Evolutionary conservation across 2,888 invertebrate genomes (phyloP).

Genomic region (Epinotia nisella): DNA sequence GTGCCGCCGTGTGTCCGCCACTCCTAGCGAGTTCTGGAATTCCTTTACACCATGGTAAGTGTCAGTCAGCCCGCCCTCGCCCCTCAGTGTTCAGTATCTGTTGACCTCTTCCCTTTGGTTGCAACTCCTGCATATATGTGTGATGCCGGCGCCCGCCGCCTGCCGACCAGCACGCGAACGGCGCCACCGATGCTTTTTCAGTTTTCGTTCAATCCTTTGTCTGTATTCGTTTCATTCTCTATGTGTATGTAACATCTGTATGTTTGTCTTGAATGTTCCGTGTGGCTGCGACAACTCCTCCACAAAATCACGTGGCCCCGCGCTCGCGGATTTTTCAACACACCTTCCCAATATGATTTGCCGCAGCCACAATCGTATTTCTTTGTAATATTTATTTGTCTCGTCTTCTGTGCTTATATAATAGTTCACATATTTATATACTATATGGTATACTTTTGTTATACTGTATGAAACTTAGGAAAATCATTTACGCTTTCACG

Average conservation of each 20-base stretch:
- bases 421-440: conserved; percentile 74
- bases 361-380: conserved; percentile 78
- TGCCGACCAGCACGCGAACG: conserved; percentile 77
- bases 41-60: conserved; percentile 99
- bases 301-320: conserved; percentile 58
- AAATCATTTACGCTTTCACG: conserved; percentile 86
- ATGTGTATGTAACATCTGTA: conserved; percentile 86
- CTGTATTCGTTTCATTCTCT: conserved; percentile 85
- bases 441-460: conserved; percentile 77
- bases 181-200: conserved; percentile 80
- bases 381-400: conserved; percentile 82
- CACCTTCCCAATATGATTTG: conserved; percentile 67
- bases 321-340: conserved; percentile 49
- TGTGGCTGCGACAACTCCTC: conserved; percentile 75
- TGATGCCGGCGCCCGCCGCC: conserved; percentile 79
- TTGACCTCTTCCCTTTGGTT: conserved; percentile 84
- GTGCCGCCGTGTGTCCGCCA: conserved; percentile 88
- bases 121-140: conserved; percentile 84
- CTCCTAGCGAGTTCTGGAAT: conserved; percentile 98
- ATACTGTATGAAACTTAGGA: conserved; percentile 81
- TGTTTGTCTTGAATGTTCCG: conserved; percentile 83
- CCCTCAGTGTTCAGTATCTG: conserved; percentile 85
- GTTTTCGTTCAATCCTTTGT: conserved; percentile 83
- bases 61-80: conserved; percentile 87
- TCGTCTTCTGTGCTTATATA: conserved; percentile 84